Base-by-base conservation (phyloP, 1,140 invertebrate species). In the Aphelenchoides besseyi region DNA sequence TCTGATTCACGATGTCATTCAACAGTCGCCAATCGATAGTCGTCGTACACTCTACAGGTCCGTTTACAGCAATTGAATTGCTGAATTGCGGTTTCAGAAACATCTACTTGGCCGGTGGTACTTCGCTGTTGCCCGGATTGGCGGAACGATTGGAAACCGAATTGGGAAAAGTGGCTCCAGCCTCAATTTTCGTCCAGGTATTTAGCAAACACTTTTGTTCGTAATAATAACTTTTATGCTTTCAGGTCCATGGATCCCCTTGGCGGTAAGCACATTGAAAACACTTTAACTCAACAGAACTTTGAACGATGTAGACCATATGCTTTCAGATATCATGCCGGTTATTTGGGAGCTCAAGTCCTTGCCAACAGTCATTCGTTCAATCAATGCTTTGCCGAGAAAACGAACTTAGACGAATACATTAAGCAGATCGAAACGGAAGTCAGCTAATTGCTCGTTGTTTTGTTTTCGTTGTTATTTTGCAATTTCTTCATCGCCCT, bases 61-160 rank as follows among this genome's bases (percentile, higher is more conserved):
- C 30, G 33, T 28, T 41, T 30, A 9, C 28, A 66, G 16, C 63
- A n/a, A 23, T 66, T 66, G 32, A 29, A 64, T 68, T 12, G 48
- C 87, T 48, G 88, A 82, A 86, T 86, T 41, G 78, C 88, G 23
- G 86, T 87, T 86, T 69, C 78, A 89, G 83, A 75, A 86, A 86
- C 70, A 86, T 88, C 53, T 88, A 86, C 74, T 71, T 88, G 68
- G 78, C 84, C 48, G 89, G 89, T 32, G 89, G 89, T 30, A 86
- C 88, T 23, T 89, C 89, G 12, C 83, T 88, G 76, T 76, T 90
- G 32, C 88, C 88, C 30, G 89, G 89, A 26, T 87, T 90, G 80
- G 85, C 86, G n/a, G 88, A 89, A 66, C 79, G 89, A 71, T 81
- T 90, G 2, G 84, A 89, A 77, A 74, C 71, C 23, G 89, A 90